Conservation (phyloP, 2,113 vertebrate genomes). For the Pygoscelis antarcticus region DNA sequence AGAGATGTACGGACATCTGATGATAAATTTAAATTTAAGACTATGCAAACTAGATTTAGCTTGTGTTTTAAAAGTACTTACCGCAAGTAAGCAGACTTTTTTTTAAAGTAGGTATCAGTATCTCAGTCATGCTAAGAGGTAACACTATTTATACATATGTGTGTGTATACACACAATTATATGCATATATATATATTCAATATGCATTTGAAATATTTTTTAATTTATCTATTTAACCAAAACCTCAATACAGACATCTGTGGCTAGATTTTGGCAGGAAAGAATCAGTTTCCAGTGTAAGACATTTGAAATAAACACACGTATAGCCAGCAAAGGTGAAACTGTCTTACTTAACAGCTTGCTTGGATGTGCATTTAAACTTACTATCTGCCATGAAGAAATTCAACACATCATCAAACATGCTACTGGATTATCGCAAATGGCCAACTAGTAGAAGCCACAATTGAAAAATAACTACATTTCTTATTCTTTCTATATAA, state of each 20-base stretch:
- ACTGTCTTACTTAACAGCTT: background rate
- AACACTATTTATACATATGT: background rate
- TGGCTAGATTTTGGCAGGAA: background rate
- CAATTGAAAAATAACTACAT: constrained; percentile 31
- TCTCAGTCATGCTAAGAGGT: background rate
- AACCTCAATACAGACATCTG: background rate
- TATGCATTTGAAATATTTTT: background rate
- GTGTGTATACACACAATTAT: background rate
- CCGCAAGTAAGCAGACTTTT: background rate
- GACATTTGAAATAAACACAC: background rate
- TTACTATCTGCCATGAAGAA: background rate
- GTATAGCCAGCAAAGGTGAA: background rate
- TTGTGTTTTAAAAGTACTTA: background rate
- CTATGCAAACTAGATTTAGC: background rate
- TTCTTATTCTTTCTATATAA: constrained; percentile 78
- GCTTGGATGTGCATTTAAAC: background rate
- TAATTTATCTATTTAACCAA: background rate
- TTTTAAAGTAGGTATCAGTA: background rate
- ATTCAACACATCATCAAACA: background rate
- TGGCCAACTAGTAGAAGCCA: constrained; percentile 1
- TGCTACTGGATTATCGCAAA: background rate
- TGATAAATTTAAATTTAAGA: background rate
- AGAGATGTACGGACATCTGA: background rate
- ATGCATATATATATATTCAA: background rate
- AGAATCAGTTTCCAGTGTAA: background rate